A percentile compares a stretch with the other conserved stretches of the same genome.
phyloP scores from a whole-genome alignment of 1,140 invertebrate genomes.

The Berghia stephanieae region DNA sequence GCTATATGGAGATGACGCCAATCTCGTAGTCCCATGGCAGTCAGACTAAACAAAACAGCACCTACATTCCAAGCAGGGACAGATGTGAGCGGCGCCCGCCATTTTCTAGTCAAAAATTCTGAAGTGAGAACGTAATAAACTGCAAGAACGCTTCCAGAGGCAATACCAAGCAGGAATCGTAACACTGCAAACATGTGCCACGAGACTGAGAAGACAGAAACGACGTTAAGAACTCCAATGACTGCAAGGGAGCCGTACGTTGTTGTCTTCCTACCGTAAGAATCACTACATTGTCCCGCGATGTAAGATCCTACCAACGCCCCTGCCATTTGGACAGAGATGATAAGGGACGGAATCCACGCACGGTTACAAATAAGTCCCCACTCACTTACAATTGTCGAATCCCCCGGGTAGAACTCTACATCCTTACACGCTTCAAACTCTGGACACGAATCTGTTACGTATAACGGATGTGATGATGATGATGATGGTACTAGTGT shows the following conservation, averaged over 20 bases:
- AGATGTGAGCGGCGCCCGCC: constrained; percentile 30
- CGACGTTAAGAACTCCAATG: constrained; percentile 34
- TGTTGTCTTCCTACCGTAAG: constrained; percentile 46
- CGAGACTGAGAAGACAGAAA: constrained; percentile 38
- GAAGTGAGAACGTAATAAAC: constrained; percentile 32
- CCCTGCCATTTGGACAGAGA: constrained; percentile 56
- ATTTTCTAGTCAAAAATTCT: constrained; percentile 41
- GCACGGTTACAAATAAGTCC: constrained; percentile 48
- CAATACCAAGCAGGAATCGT: constrained; percentile 46
- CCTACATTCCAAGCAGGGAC: constrained; percentile 30
- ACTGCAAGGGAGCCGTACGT: constrained; percentile 38
- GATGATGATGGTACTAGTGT: not conserved
- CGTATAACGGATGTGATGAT: not conserved
- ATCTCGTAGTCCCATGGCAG: constrained; percentile 18
- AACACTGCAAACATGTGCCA: constrained; percentile 54
- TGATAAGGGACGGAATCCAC: constrained; percentile 45
- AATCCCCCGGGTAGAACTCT: not conserved
- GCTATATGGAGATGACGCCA: constrained; percentile 36
- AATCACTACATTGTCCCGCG: constrained; percentile 48
- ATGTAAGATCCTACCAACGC: constrained; percentile 46
- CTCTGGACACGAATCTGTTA: no score
- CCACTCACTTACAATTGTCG: constrained; percentile 40
- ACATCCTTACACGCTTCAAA: not conserved
- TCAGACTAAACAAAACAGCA: constrained; percentile 11
- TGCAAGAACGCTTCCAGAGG: constrained; percentile 34